phyloP scores from a whole-genome alignment of 2,113 vertebrate genomes.

The Phylloscopus trochiloides region DNA sequence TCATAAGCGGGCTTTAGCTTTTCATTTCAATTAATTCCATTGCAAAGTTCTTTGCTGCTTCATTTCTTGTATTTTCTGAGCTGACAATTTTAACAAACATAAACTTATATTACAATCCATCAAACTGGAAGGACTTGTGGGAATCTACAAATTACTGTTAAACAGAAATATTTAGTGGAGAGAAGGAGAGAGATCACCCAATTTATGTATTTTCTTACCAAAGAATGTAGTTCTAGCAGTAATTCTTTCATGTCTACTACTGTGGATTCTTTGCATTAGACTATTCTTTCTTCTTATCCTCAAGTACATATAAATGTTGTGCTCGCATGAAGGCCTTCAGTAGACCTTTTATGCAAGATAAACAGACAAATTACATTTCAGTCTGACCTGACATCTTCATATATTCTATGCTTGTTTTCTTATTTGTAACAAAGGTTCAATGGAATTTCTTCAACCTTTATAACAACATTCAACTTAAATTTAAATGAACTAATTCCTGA shows the following conservation, averaged over 20 bases:
- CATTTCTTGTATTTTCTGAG: background rate
- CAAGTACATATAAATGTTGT: background rate
- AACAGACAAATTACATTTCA: background rate
- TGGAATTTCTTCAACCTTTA: background rate
- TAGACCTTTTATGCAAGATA: background rate
- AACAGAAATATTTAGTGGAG: background rate
- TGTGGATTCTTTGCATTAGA: background rate
- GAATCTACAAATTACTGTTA: background rate
- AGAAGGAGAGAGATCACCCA: background rate
- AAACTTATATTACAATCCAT: background rate
- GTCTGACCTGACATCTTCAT: background rate
- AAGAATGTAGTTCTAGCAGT: background rate
- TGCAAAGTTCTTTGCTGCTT: background rate
- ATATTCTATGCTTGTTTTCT: background rate
- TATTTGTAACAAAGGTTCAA: background rate
- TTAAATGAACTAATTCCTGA: background rate
- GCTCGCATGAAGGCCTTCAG: background rate
- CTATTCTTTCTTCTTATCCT: background rate
- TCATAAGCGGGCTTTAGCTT: background rate
- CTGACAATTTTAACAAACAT: background rate
- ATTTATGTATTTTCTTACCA: background rate
- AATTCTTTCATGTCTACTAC: background rate
- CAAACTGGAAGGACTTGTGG: background rate
- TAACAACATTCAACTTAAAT: background rate
- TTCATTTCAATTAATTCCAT: background rate